Base-by-base conservation (phyloP, 2,888 invertebrate species). In the Bombylius discolor region DNA sequence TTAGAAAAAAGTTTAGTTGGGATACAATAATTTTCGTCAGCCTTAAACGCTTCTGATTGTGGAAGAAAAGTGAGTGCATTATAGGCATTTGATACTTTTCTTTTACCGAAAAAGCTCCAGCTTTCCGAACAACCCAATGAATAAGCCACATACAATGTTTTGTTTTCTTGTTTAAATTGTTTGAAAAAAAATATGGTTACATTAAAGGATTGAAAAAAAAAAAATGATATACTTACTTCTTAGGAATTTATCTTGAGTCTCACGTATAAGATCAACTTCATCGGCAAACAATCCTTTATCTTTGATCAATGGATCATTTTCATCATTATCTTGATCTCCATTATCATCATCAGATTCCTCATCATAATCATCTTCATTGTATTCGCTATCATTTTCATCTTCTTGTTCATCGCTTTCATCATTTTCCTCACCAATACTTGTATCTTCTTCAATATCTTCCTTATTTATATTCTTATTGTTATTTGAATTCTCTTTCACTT, bases 361-460 rank as follows among this genome's bases (percentile, higher is more conserved):
- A 42, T 54, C 33, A 9, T 52, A 12, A 14, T 54, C 23, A 13
- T 57, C 57, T 11, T 54, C 51, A 45, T 57, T 47, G 4, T 59
- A 51, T 33, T 48, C 52, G 11, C 33, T 39, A 13, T 53, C 56
- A 47, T 44, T 23, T 7, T 58, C 56, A 48, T 59, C 45, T 31
- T 63, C 62, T 8, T 59, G 59, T 9, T 62, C 49, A 47, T 54
- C 33, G 62, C 62, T 58, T n/a, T 61, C 61, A 9, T 64, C 64
- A n/a, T 68, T 64, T 7, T 65, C 64, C 23, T 65, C 64, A 31
- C 66, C 64, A 23, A 66, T 63, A 12, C 75, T 75, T 44, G 73
- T 72, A 0, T 72, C 73, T 7, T 73, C 74, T 4, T 72, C 69
- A 31, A 72, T 67, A 46, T 69, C 67, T 33, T 74, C 74, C 11